Conservation (phyloP, 2,113 vertebrate genomes). For the Orthonyx spaldingii region DNA sequence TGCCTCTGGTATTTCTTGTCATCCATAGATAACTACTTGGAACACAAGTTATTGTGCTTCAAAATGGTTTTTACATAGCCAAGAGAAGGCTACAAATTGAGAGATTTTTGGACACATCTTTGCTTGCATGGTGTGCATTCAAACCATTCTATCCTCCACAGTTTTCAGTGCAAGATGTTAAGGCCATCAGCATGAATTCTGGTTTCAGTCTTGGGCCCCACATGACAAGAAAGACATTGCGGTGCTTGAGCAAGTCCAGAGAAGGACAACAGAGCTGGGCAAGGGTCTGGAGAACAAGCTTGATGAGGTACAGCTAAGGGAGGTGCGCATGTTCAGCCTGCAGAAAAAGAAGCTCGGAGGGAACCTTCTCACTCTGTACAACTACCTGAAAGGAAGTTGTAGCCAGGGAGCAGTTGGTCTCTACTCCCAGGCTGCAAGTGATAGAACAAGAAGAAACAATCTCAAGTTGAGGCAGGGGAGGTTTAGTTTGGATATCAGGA, state of each 20-base stretch:
- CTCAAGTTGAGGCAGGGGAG: neutral
- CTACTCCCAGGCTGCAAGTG: neutral
- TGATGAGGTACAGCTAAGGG: too few relatives aligned
- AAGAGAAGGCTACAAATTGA: neutral
- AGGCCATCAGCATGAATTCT: neutral
- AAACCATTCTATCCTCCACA: neutral
- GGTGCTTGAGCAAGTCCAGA: neutral
- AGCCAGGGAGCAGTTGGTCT: neutral
- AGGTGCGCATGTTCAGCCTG: rapidly evolving
- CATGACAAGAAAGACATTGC: neutral
- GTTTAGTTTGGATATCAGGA: neutral
- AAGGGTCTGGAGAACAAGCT: neutral
- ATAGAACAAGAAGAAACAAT: rapidly evolving
- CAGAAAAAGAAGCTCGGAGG: neutral
- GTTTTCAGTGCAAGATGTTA: neutral
- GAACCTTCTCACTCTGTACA: neutral
- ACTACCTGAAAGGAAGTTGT: neutral
- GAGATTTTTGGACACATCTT: neutral
- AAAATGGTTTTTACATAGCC: neutral
- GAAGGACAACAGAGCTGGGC: neutral
- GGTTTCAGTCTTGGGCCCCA: neutral
- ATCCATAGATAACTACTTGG: neutral
- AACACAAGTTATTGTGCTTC: neutral
- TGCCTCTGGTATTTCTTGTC: neutral
- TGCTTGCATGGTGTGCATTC: neutral